Evolutionary conservation across 2,113 vertebrate genomes (phyloP).

Genomic region (Poeciliopsis prolifica): DNA sequence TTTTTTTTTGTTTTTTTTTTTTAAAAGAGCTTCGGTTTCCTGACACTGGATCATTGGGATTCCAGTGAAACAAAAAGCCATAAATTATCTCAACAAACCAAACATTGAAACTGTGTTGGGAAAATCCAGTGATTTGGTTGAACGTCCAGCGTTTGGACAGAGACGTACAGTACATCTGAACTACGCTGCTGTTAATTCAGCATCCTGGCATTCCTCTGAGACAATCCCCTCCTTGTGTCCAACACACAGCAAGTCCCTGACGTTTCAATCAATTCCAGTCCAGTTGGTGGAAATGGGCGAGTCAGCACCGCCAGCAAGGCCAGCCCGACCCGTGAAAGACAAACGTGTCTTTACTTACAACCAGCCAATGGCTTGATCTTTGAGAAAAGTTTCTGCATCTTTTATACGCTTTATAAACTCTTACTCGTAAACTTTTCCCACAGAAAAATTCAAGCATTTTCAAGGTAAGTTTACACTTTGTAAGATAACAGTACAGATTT

Average conservation of each 20-base stretch:
- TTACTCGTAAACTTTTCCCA: not conserved
- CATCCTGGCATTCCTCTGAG: slow-evolving; percentile 56
- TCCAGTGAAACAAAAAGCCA: slow-evolving; percentile 14
- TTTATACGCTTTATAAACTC: not conserved
- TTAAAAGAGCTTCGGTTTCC: slow-evolving; percentile 12
- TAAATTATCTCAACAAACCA: slow-evolving; percentile 26
- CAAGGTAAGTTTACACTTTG: too few relatives aligned
- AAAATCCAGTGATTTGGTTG: slow-evolving; percentile 13
- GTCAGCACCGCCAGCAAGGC: slow-evolving; percentile 40
- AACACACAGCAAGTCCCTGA: slow-evolving; percentile 54
- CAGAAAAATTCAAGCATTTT: too few relatives aligned
- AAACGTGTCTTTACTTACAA: slow-evolving; percentile 37
- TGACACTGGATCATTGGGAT: slow-evolving; percentile 10
- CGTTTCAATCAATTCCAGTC: slow-evolving; percentile 55
- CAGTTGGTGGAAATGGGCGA: slow-evolving; percentile 34
- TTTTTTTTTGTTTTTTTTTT: too few relatives aligned
- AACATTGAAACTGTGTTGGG: not conserved
- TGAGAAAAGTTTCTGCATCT: not conserved
- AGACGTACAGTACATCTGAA: slow-evolving; percentile 32
- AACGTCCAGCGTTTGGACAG: not conserved
- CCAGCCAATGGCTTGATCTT: slow-evolving; percentile 1
- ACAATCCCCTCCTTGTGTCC: slow-evolving; percentile 65
- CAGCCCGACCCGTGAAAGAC: slow-evolving; percentile 28
- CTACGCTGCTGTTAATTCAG: slow-evolving; percentile 41
- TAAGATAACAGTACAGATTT: too few relatives aligned